Evolutionary conservation across 2,113 vertebrate species (phyloP), one percentile per base, ranked within the genome.

Genomic region (Conger conger): DNA sequence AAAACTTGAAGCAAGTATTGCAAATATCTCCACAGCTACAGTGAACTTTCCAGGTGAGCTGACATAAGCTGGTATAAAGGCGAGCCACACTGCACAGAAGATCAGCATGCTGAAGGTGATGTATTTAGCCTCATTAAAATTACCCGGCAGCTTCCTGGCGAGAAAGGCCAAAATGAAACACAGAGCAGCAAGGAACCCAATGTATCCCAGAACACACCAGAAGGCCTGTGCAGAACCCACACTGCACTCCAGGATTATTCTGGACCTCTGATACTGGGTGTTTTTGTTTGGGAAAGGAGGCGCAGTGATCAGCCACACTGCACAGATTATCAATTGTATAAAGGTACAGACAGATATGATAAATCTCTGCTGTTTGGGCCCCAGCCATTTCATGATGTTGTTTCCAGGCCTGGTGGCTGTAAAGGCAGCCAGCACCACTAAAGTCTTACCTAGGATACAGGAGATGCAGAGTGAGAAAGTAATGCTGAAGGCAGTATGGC

Each of bases 1-100:
- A 88, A 93, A 94, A 63, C 94, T 94, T 20, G 94, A 94, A 1
- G 93, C 91, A 78, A 94, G 85, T 86, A 95, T 94, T 0, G 94
- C 93, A 87, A 95, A 95, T 30, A 93, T 93, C 87, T 95, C 93
- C 7, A 95, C 93, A 45, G 94, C 92, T 35, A 93, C 93, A 35
- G 93, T 92, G 83, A 93, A 94, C 33, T 91, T 93, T 60, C 94
- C 94, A 77, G 94, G 94, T 35, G 88, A 87, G 36, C 91, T 92
- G 54, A 90, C 84, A 84, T 92, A 91, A 27, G 84, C 89, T 6
- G 89, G 89, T 53, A 91, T 81, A 82, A 91, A 91, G 6, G 89
- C 88, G 40, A 92, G 40, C 91, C 91, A 91, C 16, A 92, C 90
- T 27, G 89, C 87, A 84, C 90, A 91, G 57, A 92, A 90, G 50